Conservation (phyloP, 1,140 invertebrate species). For the Meteorus sp. region DNA sequence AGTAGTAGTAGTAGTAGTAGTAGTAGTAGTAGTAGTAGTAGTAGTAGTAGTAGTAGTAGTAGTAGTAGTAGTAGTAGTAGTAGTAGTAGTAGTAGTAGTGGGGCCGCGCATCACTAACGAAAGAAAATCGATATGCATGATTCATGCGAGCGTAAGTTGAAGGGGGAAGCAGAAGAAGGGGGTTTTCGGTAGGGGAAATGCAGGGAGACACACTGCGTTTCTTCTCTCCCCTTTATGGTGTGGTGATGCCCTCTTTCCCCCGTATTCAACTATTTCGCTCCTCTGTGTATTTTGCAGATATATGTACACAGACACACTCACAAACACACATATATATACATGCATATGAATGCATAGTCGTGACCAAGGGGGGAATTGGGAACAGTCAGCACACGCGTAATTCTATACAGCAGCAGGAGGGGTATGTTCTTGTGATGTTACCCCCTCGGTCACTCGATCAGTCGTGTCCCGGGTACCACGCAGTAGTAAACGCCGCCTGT, state of each 20-base stretch:
- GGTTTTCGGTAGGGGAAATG: slow-evolving; percentile 16
- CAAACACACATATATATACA: too few relatives aligned
- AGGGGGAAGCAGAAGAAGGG: slow-evolving; percentile 13
- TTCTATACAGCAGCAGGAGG: slow-evolving; percentile 54
- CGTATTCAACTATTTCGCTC: slow-evolving; percentile 2
- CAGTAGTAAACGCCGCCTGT: slow-evolving; percentile 41
- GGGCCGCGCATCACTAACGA: slow-evolving; percentile 26
- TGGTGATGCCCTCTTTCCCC: slow-evolving; percentile 10
- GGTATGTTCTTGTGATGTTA: slow-evolving; percentile 54
- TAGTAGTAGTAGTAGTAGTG: slow-evolving; percentile 12
- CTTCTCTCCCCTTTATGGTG: slow-evolving; percentile 19
- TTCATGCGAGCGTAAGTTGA: slow-evolving; percentile 45
- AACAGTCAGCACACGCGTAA: slow-evolving; percentile 43
- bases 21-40: too few relatives aligned
- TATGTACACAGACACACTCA: too few relatives aligned
- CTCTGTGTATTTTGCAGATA: too few relatives aligned
- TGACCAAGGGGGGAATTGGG: slow-evolving; percentile 31
- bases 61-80: slow-evolving; percentile 4
- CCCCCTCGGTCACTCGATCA: slow-evolving; percentile 59
- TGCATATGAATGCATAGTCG: slow-evolving; percentile 25
- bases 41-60: not conserved
- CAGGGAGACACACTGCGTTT: slow-evolving; percentile 25
- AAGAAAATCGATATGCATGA: slow-evolving; percentile 61
- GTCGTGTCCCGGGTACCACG: slow-evolving; percentile 55
- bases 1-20: too few relatives aligned